Conservation (phyloP, 2,113 vertebrate genomes). For the Leptodactylus fuscus region DNA sequence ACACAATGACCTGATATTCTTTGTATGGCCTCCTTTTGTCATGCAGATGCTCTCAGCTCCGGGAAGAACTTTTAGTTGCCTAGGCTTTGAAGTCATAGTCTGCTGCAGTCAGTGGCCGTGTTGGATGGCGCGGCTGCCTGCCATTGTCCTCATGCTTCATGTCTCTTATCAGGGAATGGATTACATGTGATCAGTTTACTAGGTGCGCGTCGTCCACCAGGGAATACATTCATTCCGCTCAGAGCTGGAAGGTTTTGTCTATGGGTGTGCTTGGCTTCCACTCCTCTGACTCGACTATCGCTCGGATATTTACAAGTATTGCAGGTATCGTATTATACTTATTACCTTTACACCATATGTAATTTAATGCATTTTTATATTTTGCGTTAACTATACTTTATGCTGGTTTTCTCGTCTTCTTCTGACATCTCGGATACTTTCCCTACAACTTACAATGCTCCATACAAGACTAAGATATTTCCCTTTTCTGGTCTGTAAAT, state of each 20-base stretch:
- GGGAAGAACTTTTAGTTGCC: background rate
- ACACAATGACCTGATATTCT: constrained; percentile 30
- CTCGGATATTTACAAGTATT: too few relatives aligned
- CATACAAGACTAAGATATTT: too few relatives aligned
- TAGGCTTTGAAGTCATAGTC: constrained; percentile 45
- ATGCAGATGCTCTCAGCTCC: constrained; percentile 24
- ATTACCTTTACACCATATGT: too few relatives aligned
- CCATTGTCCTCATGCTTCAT: constrained; percentile 50
- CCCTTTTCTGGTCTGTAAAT: too few relatives aligned
- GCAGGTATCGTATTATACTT: too few relatives aligned
- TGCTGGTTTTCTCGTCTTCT: too few relatives aligned
- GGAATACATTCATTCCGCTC: constrained; percentile 26
- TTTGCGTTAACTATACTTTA: too few relatives aligned
- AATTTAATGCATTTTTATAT: background rate
- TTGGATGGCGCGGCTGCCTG: background rate
- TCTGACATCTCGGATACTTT: too few relatives aligned
- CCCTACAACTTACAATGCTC: too few relatives aligned
- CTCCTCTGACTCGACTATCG: too few relatives aligned
- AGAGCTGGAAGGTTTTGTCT: background rate
- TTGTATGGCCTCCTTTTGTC: constrained; percentile 37
- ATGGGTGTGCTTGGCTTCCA: background rate
- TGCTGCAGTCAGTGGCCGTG: background rate
- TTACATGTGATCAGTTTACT: constrained; percentile 23
- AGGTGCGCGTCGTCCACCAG: constrained; percentile 41
- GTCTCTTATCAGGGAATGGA: constrained; percentile 40